phyloP scores from a whole-genome alignment of 2,797 vertebrate species.

The Silurus lanzhouensis region DNA sequence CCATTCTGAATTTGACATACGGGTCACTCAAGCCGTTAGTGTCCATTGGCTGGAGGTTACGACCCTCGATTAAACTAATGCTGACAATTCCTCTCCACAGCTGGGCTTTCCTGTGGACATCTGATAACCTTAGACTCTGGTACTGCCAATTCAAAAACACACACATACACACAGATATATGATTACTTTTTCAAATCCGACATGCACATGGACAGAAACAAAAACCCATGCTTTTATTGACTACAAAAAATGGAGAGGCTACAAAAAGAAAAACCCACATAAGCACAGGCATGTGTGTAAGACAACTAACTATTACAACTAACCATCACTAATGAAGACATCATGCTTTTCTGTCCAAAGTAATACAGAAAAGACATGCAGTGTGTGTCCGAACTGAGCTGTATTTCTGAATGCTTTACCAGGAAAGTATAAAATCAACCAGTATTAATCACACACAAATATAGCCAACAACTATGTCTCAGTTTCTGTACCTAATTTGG shows the following conservation, averaged over 20 bases:
- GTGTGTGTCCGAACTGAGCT: conserved; percentile 26
- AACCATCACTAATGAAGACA: not conserved
- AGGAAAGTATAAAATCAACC: conserved; percentile 52
- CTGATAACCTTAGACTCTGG: conserved; percentile 91
- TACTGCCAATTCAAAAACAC: conserved; percentile 76
- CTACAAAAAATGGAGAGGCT: not conserved
- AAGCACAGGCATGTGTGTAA: conserved; percentile 22
- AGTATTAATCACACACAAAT: conserved; percentile 73
- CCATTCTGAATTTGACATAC: conserved; percentile 92
- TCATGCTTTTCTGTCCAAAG: not conserved
- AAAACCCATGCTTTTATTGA: not conserved
- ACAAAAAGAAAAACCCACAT: not conserved
- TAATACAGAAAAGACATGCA: not conserved
- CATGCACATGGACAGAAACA: conserved; percentile 24
- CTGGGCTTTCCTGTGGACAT: conserved; percentile 89
- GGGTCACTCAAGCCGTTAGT: conserved; percentile 91
- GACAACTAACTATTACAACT: conserved; percentile 15
- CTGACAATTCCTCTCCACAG: conserved; percentile 97
- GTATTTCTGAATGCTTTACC: conserved; percentile 48
- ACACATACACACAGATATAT: conserved; percentile 44
- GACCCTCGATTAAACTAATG: conserved; percentile 90
- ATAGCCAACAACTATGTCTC: conserved; percentile 48
- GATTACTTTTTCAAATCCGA: not conserved
- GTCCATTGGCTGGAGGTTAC: conserved; percentile 91
- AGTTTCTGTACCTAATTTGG: conserved; percentile 65